These are phyloP conservation scores for Euphydryas editha DNA, from an alignment of 2,888 invertebrate genomes.

Conservation along the genomic window DNA sequence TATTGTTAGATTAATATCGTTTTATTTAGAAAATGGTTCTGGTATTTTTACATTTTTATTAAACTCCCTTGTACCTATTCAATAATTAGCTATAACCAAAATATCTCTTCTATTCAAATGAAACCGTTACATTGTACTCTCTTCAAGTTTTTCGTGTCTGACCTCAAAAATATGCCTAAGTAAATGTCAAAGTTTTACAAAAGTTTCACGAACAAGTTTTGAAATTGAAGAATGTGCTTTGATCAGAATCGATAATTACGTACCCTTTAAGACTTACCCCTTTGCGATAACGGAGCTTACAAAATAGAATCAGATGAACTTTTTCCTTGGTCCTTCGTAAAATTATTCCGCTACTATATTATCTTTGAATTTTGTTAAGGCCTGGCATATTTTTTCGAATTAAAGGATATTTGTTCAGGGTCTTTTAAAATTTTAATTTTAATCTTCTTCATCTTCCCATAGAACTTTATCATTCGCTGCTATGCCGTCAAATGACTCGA, in stretches of 20 bases:
- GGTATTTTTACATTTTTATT: background rate
- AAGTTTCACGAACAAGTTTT: slow-evolving; percentile 63
- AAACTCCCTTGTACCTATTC: background rate
- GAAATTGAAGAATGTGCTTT: slow-evolving; percentile 56
- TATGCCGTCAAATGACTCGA: slow-evolving; percentile 64
- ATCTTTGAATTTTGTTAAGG: background rate
- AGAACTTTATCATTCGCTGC: slow-evolving; percentile 28
- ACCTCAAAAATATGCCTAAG: slow-evolving; percentile 66
- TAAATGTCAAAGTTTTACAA: slow-evolving; percentile 61
- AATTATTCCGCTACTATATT: background rate
- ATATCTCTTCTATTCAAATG: slow-evolving; percentile 4
- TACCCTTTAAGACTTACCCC: slow-evolving; percentile 45
- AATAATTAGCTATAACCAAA: background rate
- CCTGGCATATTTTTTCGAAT: background rate
- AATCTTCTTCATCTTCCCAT: slow-evolving; percentile 12
- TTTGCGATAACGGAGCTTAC: slow-evolving; percentile 29
- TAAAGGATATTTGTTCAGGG: background rate
- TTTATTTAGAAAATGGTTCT: no score
- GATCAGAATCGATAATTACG: slow-evolving; percentile 69
- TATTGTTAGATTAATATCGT: no score
- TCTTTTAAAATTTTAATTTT: background rate
- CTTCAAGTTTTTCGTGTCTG: slow-evolving; percentile 36
- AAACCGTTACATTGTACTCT: slow-evolving; percentile 45
- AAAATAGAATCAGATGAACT: slow-evolving; percentile 46
- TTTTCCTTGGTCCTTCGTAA: slow-evolving; percentile 38